Conservation (phyloP, 2,888 invertebrate species). For the Caenorhabditis parvicauda region DNA sequence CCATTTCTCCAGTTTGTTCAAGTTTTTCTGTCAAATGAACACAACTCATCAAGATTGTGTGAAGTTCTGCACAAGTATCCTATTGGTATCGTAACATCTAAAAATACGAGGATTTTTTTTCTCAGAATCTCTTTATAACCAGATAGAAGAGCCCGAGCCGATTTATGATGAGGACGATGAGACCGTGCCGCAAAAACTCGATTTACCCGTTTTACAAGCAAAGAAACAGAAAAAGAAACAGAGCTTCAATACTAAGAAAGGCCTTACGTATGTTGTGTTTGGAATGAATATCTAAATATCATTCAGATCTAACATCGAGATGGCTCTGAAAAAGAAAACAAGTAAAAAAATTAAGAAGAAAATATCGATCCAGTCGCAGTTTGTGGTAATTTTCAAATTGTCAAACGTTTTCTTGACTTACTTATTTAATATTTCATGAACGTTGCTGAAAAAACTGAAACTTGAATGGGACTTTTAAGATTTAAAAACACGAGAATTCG, state of each 20-base stretch:
- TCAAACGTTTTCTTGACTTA: no score
- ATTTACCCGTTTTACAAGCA: conserved; percentile 10
- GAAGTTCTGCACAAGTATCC: conserved; percentile 22
- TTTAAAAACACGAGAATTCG: no score
- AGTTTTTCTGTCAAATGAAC: conserved; percentile 22
- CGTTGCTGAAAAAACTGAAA: no score
- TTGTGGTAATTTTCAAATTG: no score
- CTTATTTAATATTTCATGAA: no score
- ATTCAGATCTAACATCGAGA: conserved; percentile 11
- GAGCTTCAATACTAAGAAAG: conserved; percentile 17
- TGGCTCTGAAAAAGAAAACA: conserved; percentile 19
- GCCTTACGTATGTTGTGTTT: conserved; percentile 12
- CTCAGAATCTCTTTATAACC: conserved; percentile 25
- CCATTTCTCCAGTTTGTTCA: conserved; percentile 34
- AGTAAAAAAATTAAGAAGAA: conserved; percentile 17
- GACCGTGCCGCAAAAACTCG: no score
- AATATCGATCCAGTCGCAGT: conserved; percentile 6
- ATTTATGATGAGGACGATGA: conserved; percentile 13
- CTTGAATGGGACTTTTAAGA: no score
- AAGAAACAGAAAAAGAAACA: conserved; percentile 22
- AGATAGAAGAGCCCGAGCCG: conserved; percentile 21
- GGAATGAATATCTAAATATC: not conserved
- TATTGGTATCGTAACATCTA: conserved; percentile 6
- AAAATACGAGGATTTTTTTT: not conserved
- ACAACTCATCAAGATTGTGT: conserved; percentile 14